These are phyloP conservation scores for Pitta sordida DNA, from an alignment of 2,113 vertebrate genomes.

Conservation along the genomic window DNA sequence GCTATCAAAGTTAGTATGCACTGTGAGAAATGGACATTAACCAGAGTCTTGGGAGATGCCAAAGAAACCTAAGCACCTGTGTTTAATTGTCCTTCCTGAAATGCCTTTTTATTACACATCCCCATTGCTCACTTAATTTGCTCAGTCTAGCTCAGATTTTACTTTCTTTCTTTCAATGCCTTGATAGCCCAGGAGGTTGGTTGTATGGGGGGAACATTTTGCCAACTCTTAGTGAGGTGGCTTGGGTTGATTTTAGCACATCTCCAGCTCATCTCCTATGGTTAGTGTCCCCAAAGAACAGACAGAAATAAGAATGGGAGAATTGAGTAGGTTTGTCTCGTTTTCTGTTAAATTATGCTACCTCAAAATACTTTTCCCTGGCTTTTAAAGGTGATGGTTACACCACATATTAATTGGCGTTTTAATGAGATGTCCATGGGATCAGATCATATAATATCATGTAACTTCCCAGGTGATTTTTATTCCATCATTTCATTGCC, in stretches of 20 bases:
- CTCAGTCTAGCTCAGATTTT: background rate
- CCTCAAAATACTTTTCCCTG: background rate
- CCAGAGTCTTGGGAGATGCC: background rate
- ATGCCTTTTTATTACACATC: background rate
- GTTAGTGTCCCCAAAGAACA: background rate
- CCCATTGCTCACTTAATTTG: background rate
- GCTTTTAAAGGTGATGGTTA: background rate
- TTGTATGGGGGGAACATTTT: background rate
- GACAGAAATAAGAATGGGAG: background rate
- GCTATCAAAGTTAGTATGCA: background rate
- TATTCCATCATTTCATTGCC: background rate
- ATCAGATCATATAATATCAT: background rate
- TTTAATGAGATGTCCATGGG: background rate
- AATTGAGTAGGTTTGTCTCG: background rate
- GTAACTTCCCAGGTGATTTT: background rate
- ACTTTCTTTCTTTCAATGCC: background rate
- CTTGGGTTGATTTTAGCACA: background rate
- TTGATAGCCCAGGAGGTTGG: background rate
- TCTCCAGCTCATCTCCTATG: background rate
- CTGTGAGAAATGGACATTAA: background rate
- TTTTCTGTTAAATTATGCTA: background rate
- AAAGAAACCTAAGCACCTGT: background rate
- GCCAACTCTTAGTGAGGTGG: background rate
- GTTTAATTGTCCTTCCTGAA: slow-evolving; percentile 3
- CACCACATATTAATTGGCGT: background rate